Evolutionary conservation across 2,113 vertebrate genomes (phyloP).

Genomic region (Campylomormyrus numenius): DNA sequence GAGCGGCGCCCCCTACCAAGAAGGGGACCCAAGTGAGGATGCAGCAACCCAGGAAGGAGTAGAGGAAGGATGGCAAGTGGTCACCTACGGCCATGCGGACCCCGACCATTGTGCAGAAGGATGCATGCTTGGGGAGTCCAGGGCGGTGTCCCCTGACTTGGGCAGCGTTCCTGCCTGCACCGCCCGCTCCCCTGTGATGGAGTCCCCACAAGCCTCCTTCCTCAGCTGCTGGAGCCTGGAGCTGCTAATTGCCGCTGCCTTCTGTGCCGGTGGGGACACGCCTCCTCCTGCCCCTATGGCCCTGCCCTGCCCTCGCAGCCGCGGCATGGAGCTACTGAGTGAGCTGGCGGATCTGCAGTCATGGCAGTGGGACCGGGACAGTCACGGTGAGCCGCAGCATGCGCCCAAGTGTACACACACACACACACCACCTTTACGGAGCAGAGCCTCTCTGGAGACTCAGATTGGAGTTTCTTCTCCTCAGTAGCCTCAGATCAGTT

Average conservation of each 20-base stretch:
- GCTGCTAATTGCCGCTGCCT: slow-evolving; percentile 78
- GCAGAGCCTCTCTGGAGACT: neutral
- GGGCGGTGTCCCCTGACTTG: slow-evolving; percentile 29
- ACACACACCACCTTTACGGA: neutral
- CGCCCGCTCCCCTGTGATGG: slow-evolving; percentile 14
- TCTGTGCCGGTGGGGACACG: slow-evolving; percentile 70
- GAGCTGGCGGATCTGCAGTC: slow-evolving; percentile 85
- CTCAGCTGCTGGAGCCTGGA: slow-evolving; percentile 77
- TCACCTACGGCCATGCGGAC: slow-evolving; percentile 38
- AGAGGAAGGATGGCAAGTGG: slow-evolving; percentile 20
- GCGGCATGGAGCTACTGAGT: slow-evolving; percentile 86
- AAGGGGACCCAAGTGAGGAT: slow-evolving; percentile 26
- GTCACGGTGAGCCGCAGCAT: slow-evolving; percentile 59
- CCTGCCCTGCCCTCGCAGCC: slow-evolving; percentile 56
- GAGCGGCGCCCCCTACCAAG: slow-evolving; percentile 50
- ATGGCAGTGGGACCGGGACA: slow-evolving; percentile 58
- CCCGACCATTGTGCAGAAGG: slow-evolving; percentile 29
- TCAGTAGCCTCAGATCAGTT: slow-evolving; percentile 40
- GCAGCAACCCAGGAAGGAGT: neutral
- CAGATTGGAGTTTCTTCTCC: neutral
- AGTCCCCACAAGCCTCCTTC: slow-evolving; percentile 39
- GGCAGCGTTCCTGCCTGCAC: slow-evolving; percentile 23
- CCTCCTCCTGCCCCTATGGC: slow-evolving; percentile 41
- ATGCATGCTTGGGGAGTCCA: slow-evolving; percentile 17
- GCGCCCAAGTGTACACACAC: slow-evolving; percentile 25